Evolutionary conservation across 2,113 vertebrate species (phyloP), one percentile per base, ranked within the genome.

Genomic region (Caranx melampygus): DNA sequence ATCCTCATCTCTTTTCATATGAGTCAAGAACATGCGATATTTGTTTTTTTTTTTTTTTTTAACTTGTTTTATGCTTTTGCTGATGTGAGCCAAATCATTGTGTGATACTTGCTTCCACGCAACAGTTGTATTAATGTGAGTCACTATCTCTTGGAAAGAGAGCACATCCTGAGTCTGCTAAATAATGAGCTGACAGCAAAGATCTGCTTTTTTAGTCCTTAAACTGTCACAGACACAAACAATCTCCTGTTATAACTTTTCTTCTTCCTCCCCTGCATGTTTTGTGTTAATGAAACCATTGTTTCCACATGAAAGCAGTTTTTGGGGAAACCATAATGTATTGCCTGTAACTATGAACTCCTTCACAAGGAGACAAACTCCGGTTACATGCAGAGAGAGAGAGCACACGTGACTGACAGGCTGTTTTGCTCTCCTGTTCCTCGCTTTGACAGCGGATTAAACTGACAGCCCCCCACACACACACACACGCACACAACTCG

Each of bases 361-460:
- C 10, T 64, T 83, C 51, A 70, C 9, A 60, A 57, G 52, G 51
- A 73, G 70, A 71, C 45, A 68, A 74, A 77, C 47, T 54, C 74
- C 9, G 31, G 21, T 72, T 64, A 31, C 34, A 63, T 51, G 35
- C 55, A 66, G 15, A 54, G 55, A 67, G 55, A 67, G 49, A 34
- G 20, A 37, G 52, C 15, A 58, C 79, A 78, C 37, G 47, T 84
- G 87, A 88, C 76, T 54, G 70, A 72, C 74, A 44, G 69, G 37
- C 63, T 91, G 86, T 87, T 81, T 83, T 89, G 66, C 67, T 83
- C 49, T 76, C 74, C 79, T 68, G 68, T 49, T 85, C 63, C 47
- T 83, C 52, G 79, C 63, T 79, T 62, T 86, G 75, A 89, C 78
- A 83, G 81, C 11, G 49, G 87, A 85, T 85, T 89, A 74, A 85